Percentiles rank a stretch among this genome's conserved stretches.
phyloP scores from a whole-genome alignment of 2,797 vertebrate species.

The Notolabrus celidotus region DNA sequence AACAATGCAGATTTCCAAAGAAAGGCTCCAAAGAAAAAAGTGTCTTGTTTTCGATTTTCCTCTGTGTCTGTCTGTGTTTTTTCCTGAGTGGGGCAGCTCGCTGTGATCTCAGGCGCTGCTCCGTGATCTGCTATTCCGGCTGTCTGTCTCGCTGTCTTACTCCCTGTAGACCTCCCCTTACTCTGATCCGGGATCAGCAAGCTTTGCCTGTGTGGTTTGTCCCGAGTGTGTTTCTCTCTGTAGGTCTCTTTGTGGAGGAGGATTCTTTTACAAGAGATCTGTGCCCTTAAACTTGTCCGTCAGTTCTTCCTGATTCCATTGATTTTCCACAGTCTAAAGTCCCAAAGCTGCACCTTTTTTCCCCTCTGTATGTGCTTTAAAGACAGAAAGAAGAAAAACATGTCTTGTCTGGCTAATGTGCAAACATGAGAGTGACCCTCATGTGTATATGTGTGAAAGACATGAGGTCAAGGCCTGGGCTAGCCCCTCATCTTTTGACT shows the following conservation, averaged over 20 bases:
- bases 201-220: slow-evolving; percentile 66
- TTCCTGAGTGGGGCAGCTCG: slow-evolving; percentile 29
- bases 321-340: slow-evolving; percentile 62
- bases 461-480: slow-evolving; percentile 42
- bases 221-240: slow-evolving; percentile 62
- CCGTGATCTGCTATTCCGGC: slow-evolving; percentile 56
- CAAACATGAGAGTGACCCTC: slow-evolving; percentile 51
- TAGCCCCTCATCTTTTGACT: slow-evolving; percentile 36
- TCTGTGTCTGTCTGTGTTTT: slow-evolving; percentile 36
- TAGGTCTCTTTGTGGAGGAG: slow-evolving; percentile 71
- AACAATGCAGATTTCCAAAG: slow-evolving; percentile 32
- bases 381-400: background rate
- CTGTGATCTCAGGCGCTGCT: slow-evolving; percentile 56
- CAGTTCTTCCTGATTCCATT: slow-evolving; percentile 86
- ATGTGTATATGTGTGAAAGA: slow-evolving; percentile 45
- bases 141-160: slow-evolving; percentile 62
- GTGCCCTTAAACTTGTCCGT: slow-evolving; percentile 87
- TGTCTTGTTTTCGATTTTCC: slow-evolving; percentile 51
- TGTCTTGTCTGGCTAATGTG: slow-evolving; percentile 36
- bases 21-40: slow-evolving; percentile 19
- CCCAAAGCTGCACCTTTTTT: slow-evolving; percentile 47
- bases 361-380: background rate
- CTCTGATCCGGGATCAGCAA: slow-evolving; percentile 79
- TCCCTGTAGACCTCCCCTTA: slow-evolving; percentile 67
- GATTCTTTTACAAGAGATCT: slow-evolving; percentile 81